These are phyloP conservation scores for Litoditis marina DNA, from an alignment of 2,888 invertebrate species.

Conservation along the genomic window DNA sequence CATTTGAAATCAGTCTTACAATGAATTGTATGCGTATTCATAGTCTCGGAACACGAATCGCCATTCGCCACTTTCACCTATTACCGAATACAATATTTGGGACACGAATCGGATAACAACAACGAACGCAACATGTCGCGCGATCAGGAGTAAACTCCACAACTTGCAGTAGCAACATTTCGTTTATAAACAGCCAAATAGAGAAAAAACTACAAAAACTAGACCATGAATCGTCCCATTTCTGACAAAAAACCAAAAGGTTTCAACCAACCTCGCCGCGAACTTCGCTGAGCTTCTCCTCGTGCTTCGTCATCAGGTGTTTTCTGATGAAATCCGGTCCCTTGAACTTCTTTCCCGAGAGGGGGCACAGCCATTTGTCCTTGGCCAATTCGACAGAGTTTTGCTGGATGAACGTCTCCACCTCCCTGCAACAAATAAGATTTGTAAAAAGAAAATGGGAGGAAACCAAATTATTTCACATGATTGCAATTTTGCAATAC, in stretches of 20 bases:
- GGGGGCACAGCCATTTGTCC: conserved; percentile 96
- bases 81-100: no score
- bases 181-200: neutral
- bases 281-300: conserved; percentile 92
- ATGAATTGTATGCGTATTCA: no score
- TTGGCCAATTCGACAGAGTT: conserved; percentile 94
- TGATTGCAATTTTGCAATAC: no score
- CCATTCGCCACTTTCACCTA: no score
- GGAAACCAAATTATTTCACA: no score
- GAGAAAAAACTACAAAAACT: neutral
- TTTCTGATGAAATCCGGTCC: conserved; percentile 96
- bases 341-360: conserved; percentile 98
- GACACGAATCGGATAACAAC: no score
- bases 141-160: no score
- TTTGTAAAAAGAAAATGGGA: no score
- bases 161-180: neutral
- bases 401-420: conserved; percentile 89
- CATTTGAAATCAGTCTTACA: no score
- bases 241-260: neutral
- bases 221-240: no score
- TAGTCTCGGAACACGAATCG: no score
- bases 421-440: conserved; percentile 68
- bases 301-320: conserved; percentile 95
- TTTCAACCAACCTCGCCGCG: conserved; percentile 88
- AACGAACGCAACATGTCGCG: no score